Evolutionary conservation across 2,888 invertebrate genomes (phyloP).

Genomic region (Vandiemenella viatica): DNA sequence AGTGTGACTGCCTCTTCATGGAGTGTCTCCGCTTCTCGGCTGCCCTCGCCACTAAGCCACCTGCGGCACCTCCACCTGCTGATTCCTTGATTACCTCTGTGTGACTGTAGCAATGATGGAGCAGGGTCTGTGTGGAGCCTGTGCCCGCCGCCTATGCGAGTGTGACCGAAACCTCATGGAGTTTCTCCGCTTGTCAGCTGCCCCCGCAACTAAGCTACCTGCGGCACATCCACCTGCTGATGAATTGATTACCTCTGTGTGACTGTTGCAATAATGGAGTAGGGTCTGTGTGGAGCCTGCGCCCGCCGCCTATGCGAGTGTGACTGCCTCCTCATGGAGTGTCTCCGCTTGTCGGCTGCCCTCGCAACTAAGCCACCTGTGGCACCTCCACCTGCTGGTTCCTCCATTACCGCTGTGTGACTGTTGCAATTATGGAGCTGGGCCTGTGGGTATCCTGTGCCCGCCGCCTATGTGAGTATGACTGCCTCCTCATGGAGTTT

Average conservation of each 20-base stretch:
- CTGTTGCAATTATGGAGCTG: slow-evolving; percentile 34
- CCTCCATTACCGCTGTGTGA: not conserved
- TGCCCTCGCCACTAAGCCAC: too few species aligned
- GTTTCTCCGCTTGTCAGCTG: slow-evolving; percentile 62
- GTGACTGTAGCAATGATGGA: slow-evolving; percentile 30
- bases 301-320: slow-evolving; percentile 71
- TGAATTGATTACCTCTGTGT: not conserved
- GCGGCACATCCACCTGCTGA: slow-evolving; percentile 52
- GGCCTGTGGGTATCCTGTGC: slow-evolving; percentile 51
- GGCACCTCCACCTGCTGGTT: slow-evolving; percentile 47
- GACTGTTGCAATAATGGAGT: slow-evolving; percentile 32
- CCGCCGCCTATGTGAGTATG: slow-evolving; percentile 69
- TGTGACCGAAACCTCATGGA: slow-evolving; percentile 67
- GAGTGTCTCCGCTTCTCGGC: too few species aligned
- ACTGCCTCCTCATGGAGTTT: slow-evolving; percentile 62
- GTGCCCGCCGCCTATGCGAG: slow-evolving; percentile 66
- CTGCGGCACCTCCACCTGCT: not conserved
- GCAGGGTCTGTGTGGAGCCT: slow-evolving; percentile 44
- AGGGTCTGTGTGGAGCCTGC: slow-evolving; percentile 47
- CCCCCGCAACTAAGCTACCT: slow-evolving; percentile 53
- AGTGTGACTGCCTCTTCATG: too few species aligned
- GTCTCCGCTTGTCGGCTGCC: slow-evolving; percentile 61
- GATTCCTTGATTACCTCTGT: not conserved
- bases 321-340: slow-evolving; percentile 62
- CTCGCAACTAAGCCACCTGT: slow-evolving; percentile 52